These are phyloP conservation scores for Microchrysa polita DNA, from an alignment of 2,888 invertebrate species.

Conservation along the genomic window DNA sequence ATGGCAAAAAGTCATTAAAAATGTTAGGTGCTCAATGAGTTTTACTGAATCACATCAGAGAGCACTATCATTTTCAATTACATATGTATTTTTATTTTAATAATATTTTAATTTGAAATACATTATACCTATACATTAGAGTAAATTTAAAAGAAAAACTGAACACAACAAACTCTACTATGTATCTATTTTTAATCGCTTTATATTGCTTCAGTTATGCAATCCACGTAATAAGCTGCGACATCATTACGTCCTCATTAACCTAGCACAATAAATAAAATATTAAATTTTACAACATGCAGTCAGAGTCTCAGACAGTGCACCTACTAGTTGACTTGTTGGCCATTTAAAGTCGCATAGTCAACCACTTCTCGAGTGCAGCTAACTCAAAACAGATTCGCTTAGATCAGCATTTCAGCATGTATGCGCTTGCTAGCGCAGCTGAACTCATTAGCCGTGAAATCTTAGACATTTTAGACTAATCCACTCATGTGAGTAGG, in stretches of 20 bases:
- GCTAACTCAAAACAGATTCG: neutral
- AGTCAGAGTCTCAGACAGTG: too few relatives aligned
- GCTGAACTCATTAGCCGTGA: neutral
- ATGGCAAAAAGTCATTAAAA: too few relatives aligned
- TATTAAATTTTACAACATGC: constrained; percentile 17
- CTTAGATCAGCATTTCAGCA: neutral
- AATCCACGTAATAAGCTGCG: neutral
- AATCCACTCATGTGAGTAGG: neutral
- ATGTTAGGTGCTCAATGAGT: too few relatives aligned
- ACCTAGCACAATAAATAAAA: constrained; percentile 21
- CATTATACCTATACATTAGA: too few relatives aligned
- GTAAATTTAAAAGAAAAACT: too few relatives aligned
- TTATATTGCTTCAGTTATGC: neutral
- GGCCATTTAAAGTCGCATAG: neutral
- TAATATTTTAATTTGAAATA: too few relatives aligned
- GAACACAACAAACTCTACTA: too few relatives aligned
- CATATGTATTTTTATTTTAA: too few relatives aligned
- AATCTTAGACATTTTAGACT: neutral
- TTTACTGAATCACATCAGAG: too few relatives aligned
- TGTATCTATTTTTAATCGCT: too few relatives aligned
- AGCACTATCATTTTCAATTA: too few relatives aligned
- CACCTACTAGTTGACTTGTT: neutral
- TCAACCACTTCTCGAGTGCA: neutral
- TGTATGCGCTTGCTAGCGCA: neutral
- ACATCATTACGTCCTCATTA: constrained; percentile 25